Evolutionary conservation across 1,140 invertebrate genomes (phyloP).

Genomic region (Papilio xuthus): DNA sequence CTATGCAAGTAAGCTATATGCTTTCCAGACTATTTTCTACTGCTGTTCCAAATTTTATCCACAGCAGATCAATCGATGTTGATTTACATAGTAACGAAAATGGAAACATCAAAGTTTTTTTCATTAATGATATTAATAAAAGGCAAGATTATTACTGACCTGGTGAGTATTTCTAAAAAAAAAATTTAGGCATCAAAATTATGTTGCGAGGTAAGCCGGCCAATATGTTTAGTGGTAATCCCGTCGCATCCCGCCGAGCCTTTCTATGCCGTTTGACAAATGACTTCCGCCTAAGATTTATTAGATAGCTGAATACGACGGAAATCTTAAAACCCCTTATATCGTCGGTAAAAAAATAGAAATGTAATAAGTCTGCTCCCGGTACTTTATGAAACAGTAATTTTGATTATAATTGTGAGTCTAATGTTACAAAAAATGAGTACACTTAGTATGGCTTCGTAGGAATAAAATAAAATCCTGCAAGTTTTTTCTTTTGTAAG

Average conservation of each 20-base stretch:
- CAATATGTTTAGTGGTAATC: conserved; percentile 32
- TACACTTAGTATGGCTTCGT: too few species aligned
- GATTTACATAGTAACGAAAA: too few species aligned
- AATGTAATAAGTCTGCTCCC: not conserved
- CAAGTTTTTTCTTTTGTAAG: too few species aligned
- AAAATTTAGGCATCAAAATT: conserved; percentile 5
- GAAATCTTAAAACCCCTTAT: conserved; percentile 13
- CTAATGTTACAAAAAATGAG: too few species aligned
- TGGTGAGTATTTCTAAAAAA: not conserved
- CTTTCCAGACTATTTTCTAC: too few species aligned
- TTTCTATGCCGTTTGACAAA: conserved; percentile 33
- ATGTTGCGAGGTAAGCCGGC: conserved; percentile 25
- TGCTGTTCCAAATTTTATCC: too few species aligned
- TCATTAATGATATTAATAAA: not conserved
- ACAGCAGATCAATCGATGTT: too few species aligned
- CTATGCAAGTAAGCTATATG: too few species aligned
- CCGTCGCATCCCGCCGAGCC: conserved; percentile 21
- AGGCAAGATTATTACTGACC: not conserved
- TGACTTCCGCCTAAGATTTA: conserved; percentile 30
- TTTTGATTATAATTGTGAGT: too few species aligned
- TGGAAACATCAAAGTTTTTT: not conserved
- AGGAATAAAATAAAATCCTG: too few species aligned
- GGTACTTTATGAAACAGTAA: not conserved
- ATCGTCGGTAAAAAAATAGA: not conserved
- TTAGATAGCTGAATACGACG: conserved; percentile 23